These are phyloP conservation scores for Neria commutata DNA, from an alignment of 2,888 invertebrate species.

Conservation along the genomic window DNA sequence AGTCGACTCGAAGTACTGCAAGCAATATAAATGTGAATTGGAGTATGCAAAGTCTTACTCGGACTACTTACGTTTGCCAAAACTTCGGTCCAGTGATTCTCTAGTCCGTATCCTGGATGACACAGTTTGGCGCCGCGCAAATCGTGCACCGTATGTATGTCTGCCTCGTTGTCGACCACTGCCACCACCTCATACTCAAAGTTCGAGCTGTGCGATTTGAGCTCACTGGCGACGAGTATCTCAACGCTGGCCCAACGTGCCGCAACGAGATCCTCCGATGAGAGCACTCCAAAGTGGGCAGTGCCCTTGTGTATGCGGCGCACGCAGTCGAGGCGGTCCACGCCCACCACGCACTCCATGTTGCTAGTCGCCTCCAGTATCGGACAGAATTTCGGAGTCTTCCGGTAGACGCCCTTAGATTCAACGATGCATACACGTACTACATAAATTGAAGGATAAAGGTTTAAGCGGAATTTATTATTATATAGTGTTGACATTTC, in stretches of 20 bases:
- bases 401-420: conserved; percentile 68
- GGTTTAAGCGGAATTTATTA: too few species aligned
- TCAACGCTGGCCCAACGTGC: conserved; percentile 72
- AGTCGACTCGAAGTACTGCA: conserved; percentile 76
- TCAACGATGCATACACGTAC: conserved; percentile 77
- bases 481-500: not conserved
- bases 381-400: conserved; percentile 70
- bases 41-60: not conserved
- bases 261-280: conserved; percentile 83
- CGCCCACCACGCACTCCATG: conserved; percentile 74
- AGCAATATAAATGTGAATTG: conserved; percentile 31
- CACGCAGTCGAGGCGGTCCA: conserved; percentile 82
- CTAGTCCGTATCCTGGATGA: conserved; percentile 79
- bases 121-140: conserved; percentile 76
- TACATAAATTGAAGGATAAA: conserved; percentile 61
- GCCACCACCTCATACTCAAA: conserved; percentile 72
- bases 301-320: conserved; percentile 75
- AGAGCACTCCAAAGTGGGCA: conserved; percentile 84
- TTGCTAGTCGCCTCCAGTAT: conserved; percentile 67
- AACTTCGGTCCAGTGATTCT: conserved; percentile 77
- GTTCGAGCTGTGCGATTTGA: conserved; percentile 65
- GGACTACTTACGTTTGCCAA: conserved; percentile 71
- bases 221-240: conserved; percentile 74
- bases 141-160: conserved; percentile 68
- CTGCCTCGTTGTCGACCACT: conserved; percentile 68